Evolutionary conservation across 2,888 invertebrate genomes (phyloP), one percentile per base, ranked within the genome.

Genomic region (Drosophila vallismaia): DNA sequence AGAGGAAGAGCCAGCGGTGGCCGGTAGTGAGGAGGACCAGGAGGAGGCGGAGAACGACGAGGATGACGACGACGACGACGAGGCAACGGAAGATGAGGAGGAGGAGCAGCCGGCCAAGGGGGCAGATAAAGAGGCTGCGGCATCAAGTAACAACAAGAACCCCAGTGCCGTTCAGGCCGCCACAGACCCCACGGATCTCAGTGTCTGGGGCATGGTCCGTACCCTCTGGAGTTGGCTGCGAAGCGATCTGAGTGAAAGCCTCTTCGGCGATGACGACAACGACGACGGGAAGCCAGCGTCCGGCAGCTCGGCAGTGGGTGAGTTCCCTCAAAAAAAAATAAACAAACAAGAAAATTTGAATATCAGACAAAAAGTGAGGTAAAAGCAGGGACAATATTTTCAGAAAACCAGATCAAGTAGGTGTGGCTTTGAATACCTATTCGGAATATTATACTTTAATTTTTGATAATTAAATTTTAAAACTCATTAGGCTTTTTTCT

Each of bases 211-310:
- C 62, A 82, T 88, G 66, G 84, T 90, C 33, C 85, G 87, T 19
- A 78, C 84, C 44, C 75, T 91, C 2, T 91, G 90, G 90, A 76
- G 79, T 74, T 91, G 91, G 91, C 73, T 91, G 59, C 88, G 81
- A 77, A 85, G 85, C 49, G 91, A 89, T 64, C 72, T 90, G 10
- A 79, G 88, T 79, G 91, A 89, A 86, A 90, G 87, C 77, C 76
- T 90, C 2, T 88, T 89, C 14, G 85, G 77, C 36, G 88, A 73
- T 48, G 82, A 74, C 42, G 74, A 75, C 33, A 79, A 63, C 38
- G 78, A 75, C 42, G 75, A 75, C 44, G 69, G 72, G 12, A 78
- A 86, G 56, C 85, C 78, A 24, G 62, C 74, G 63, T 64, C 57
- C 48, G 59, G 36, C 33, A 66, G 26, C 31, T 53, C 75, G 49